phyloP scores from a whole-genome alignment of 2,113 vertebrate genomes.

The Mola mola region DNA sequence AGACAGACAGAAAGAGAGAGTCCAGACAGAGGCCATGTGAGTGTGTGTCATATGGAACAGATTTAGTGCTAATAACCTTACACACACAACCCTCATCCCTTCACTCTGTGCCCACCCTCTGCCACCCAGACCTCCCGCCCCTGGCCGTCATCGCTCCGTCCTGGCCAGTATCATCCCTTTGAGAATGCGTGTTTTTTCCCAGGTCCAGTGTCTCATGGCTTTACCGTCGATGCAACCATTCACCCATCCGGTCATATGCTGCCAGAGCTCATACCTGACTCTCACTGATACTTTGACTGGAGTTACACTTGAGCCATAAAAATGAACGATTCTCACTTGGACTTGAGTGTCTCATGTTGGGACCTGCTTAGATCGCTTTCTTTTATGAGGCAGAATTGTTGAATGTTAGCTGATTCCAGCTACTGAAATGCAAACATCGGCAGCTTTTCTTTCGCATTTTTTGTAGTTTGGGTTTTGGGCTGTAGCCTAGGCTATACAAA shows the following conservation, averaged over 20 bases:
- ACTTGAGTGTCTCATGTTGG: neutral
- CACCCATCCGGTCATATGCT: neutral
- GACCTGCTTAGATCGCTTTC: neutral
- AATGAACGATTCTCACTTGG: neutral
- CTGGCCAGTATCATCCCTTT: slow-evolving; percentile 78
- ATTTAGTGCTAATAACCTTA: slow-evolving; percentile 86
- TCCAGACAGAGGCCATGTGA: slow-evolving; percentile 88
- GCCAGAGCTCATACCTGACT: neutral
- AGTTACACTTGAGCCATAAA: slow-evolving; percentile 7
- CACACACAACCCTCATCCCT: slow-evolving; percentile 27
- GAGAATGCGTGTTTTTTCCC: slow-evolving; percentile 83
- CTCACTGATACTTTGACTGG: neutral
- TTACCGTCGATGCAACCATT: slow-evolving; percentile 23
- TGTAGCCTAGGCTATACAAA: too few relatives aligned
- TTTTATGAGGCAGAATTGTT: neutral
- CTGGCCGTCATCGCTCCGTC: slow-evolving; percentile 34
- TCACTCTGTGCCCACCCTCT: slow-evolving; percentile 57
- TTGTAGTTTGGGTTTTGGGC: neutral
- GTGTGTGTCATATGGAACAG: slow-evolving; percentile 94
- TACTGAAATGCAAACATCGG: neutral
- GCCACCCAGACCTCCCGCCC: slow-evolving; percentile 51
- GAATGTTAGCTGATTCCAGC: too few relatives aligned
- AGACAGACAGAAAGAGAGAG: slow-evolving; percentile 45
- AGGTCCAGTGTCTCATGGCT: slow-evolving; percentile 42
- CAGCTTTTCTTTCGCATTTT: too few relatives aligned